phyloP scores from a whole-genome alignment of 1,140 invertebrate species.

The Platyscapa corneri region DNA sequence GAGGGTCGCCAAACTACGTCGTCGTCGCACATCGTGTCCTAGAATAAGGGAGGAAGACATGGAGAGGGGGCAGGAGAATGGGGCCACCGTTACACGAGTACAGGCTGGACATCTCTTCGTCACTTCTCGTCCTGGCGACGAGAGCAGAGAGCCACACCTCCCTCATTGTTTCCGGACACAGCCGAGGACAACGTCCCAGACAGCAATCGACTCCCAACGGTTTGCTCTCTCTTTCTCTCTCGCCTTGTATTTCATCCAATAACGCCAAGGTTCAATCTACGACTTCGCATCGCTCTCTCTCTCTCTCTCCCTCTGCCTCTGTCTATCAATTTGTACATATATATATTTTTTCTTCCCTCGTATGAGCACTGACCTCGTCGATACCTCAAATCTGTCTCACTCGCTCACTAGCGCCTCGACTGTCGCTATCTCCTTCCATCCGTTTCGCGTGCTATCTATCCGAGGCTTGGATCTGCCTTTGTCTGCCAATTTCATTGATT shows the following conservation, averaged over 20 bases:
- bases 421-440: conserved; percentile 37
- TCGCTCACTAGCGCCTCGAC: conserved; percentile 41
- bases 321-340: no score
- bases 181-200: conserved; percentile 53
- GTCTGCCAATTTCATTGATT: conserved; percentile 74
- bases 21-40: neutral
- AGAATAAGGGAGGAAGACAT: neutral
- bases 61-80: conserved; percentile 2
- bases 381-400: neutral
- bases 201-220: conserved; percentile 54
- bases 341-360: neutral
- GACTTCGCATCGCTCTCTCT: conserved; percentile 43
- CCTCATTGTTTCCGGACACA: conserved; percentile 62
- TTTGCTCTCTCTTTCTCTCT: conserved; percentile 15
- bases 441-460: conserved; percentile 55
- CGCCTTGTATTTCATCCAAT: conserved; percentile 46
- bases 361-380: conserved; percentile 64
- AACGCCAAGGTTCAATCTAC: conserved; percentile 64
- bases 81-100: conserved; percentile 36
- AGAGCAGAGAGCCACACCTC: conserved; percentile 61
- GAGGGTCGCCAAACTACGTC: neutral
- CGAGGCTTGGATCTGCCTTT: conserved; percentile 60
- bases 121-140: conserved; percentile 40
- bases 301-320: no score
- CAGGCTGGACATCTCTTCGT: conserved; percentile 50